A percentile compares a stretch with the other conserved stretches of the same genome.
phyloP scores from a whole-genome alignment of 2,888 invertebrate species.

The Tryphoninae sp. region DNA sequence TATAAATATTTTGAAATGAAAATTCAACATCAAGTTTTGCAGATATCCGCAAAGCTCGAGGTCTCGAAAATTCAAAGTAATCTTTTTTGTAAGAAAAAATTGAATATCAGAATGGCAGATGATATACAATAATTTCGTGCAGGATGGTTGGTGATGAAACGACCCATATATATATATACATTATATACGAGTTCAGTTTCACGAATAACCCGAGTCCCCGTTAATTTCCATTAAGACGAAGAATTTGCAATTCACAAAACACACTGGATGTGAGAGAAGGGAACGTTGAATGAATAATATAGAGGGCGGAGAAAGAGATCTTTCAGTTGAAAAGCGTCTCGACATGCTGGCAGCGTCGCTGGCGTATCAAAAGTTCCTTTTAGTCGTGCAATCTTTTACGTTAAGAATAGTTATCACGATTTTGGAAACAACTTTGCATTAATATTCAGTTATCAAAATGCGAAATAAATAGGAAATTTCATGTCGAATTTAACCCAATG shows the following conservation, averaged over 20 bases:
- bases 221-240: conserved; percentile 60
- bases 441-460: not conserved
- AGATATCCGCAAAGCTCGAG: too few species aligned
- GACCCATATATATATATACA: too few species aligned
- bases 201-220: conserved; percentile 36
- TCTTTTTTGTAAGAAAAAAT: too few species aligned
- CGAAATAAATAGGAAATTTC: not conserved
- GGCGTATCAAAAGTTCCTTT: not conserved
- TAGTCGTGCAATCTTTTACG: not conserved
- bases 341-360: not conserved
- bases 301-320: conserved; percentile 12
- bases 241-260: conserved; percentile 60
- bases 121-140: too few species aligned
- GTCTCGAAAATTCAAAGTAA: too few species aligned
- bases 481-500: not conserved
- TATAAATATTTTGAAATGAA: too few species aligned
- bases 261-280: conserved; percentile 9
- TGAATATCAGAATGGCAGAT: too few species aligned
- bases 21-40: too few species aligned
- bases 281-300: conserved; percentile 31
- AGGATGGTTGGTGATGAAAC: too few species aligned
- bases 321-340: conserved; percentile 6
- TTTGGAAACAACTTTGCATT: not conserved
- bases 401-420: not conserved
- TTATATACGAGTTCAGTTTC: conserved; percentile 9